Evolutionary conservation across 2,888 invertebrate genomes (phyloP), one percentile per base, ranked within the genome.

Genomic region (Standfussiana lucernea): DNA sequence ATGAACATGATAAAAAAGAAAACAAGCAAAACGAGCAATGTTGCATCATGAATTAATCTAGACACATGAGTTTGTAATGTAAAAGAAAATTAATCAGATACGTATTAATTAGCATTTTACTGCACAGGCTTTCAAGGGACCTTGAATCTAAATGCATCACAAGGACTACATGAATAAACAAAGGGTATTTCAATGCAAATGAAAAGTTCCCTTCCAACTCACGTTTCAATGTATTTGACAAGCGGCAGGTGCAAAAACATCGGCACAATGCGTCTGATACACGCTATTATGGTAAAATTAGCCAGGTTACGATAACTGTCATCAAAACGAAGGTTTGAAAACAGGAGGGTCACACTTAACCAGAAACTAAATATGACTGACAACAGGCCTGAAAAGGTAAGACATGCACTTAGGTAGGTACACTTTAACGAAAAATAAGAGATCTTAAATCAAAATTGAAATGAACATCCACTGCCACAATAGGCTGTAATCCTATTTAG

Each of bases 251-350:
- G 79, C 61, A 83, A 79, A 37, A 90, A 53, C 6, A 88, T 75
- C 8, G 91, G 87, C 40, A 91, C 78, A 50, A 88, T 71, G 87
- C 95, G 92, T 76, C 94, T 91, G 24, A 91, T 42, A 69, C 88
- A 91, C n/a, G 92, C 88, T 35, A 93, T 90, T 56, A 93, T 84
- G 42, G 94, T 94, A 84, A 95, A 93, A 85, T 94, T 95, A 40
- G 94, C 90, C 68, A 97, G 89, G 84, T 96, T 93, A 40, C 95
- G 91, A 88, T 97, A 96, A 88, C 95, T 96, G 18, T 88, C 85
- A 80, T 94, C 91, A 66, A 84, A 80, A 69, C 90, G 88, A 75
- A 95, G 88, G 77, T 86, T 89, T 11, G 92, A 91, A 53, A 89
- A 81, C 61, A 92, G 81, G 21, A 95, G 86, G 61, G 88, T 87